A percentile compares a stretch with the other conserved stretches of the same genome.
Evolutionary conservation across 2,113 vertebrate genomes (phyloP).

Genomic region (Platichthys stellatus): DNA sequence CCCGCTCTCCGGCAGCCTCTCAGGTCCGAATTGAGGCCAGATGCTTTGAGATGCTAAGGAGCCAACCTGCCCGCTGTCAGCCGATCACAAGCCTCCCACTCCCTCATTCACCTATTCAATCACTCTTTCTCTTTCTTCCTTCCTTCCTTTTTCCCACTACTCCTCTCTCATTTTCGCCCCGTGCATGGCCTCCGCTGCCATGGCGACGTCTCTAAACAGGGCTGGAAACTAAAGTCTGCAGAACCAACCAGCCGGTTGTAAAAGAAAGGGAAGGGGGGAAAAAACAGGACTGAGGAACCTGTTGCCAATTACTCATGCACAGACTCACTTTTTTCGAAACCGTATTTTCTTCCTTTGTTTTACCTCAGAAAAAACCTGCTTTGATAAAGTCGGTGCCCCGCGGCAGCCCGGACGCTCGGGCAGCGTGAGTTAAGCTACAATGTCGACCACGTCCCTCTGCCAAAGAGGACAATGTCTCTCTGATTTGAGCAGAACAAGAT

Average conservation of each 20-base stretch:
- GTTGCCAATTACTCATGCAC: conserved; percentile 71
- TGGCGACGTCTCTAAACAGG: conserved; percentile 76
- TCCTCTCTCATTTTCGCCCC: conserved; percentile 54
- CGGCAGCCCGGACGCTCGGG: conserved; percentile 15
- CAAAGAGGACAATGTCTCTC: conserved; percentile 49
- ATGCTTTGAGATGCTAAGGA: conserved; percentile 82
- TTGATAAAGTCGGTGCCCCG: conserved; percentile 46
- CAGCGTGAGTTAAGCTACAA: conserved; percentile 46
- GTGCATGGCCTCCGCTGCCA: conserved; percentile 68
- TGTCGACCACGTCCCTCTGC: conserved; percentile 47
- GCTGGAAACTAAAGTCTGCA: conserved; percentile 63
- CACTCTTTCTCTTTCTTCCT: conserved; percentile 23
- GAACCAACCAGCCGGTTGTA: conserved; percentile 76
- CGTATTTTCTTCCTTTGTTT: conserved; percentile 53
- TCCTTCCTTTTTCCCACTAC: conserved; percentile 27
- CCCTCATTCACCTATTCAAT: conserved; percentile 58
- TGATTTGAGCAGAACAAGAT: conserved; percentile 43
- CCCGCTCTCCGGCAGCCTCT: conserved; percentile 46
- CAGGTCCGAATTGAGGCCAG: conserved; percentile 72
- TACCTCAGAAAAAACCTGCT: conserved; percentile 44
- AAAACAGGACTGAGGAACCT: conserved; percentile 32
- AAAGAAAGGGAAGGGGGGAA: conserved; percentile 50
- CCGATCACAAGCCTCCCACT: conserved; percentile 39
- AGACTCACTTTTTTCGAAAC: conserved; percentile 56
- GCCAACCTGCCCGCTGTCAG: conserved; percentile 63